Conservation (phyloP, 1,140 invertebrate species). For the Glomeris maerens region DNA sequence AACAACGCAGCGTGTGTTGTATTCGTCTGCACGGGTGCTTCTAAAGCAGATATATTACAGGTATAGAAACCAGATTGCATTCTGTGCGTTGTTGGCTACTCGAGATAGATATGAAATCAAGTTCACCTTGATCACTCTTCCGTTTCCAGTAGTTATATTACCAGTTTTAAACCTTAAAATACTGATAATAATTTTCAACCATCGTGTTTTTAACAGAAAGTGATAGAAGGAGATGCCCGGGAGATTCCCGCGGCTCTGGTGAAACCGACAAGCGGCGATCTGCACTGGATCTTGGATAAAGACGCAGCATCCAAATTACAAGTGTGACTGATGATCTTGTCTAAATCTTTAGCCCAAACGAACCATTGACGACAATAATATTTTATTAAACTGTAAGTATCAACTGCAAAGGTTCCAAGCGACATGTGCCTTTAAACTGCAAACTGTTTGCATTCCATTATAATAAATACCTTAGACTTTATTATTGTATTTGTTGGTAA, state of each 20-base stretch:
- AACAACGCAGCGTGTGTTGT: constrained; percentile 71
- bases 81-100: constrained; percentile 3
- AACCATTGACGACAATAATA: no score
- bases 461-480: no score
- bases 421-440: no score
- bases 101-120: background rate
- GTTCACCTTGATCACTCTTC: constrained; percentile 4
- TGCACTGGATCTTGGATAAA: constrained; percentile 66
- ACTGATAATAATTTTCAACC: constrained; percentile 13
- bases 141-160: background rate
- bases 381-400: no score
- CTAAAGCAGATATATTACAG: constrained; percentile 81
- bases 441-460: no score
- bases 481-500: no score
- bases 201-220: constrained; percentile 44
- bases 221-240: constrained; percentile 52
- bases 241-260: constrained; percentile 54
- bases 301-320: no score
- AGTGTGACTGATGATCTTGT: no score
- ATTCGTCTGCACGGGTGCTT: constrained; percentile 66
- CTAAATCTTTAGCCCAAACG: no score
- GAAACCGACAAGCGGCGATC: constrained; percentile 46
- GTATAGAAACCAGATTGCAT: constrained; percentile 32
- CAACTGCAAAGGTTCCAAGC: no score
- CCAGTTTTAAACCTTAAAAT: constrained; percentile 3